These are phyloP conservation scores for Microtus richardsoni DNA, from an alignment of 2,113 vertebrate species.

Conservation along the genomic window DNA sequence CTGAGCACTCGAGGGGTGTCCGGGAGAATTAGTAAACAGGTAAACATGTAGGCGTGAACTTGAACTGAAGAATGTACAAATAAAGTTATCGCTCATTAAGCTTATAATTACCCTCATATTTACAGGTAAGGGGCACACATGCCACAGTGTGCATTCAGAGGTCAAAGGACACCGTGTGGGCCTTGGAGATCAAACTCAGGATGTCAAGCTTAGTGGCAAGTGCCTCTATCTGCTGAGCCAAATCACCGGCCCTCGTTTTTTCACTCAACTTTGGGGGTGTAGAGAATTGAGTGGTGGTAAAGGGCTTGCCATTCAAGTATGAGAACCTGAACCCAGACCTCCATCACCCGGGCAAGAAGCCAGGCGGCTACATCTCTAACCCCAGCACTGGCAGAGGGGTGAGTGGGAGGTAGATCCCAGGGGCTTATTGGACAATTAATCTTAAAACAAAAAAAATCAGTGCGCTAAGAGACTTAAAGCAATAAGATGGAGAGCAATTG, in stretches of 20 bases:
- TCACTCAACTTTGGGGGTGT: background rate
- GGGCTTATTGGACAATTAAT: background rate
- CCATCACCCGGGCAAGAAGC: background rate
- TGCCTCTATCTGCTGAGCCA: background rate
- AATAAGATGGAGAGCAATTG: background rate
- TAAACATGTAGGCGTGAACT: background rate
- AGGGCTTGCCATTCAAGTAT: background rate
- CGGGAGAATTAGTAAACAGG: background rate
- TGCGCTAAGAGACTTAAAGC: background rate
- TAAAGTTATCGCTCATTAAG: background rate
- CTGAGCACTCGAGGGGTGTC: background rate
- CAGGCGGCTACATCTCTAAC: background rate
- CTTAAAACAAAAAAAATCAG: background rate
- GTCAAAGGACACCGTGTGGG: background rate
- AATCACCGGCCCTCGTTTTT: background rate
- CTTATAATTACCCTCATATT: background rate
- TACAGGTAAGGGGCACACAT: background rate
- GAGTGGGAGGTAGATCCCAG: no score
- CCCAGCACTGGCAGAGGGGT: no score
- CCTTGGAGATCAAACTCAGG: background rate
- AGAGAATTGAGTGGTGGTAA: background rate
- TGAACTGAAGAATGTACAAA: background rate
- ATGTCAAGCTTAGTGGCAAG: no score
- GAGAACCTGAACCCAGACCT: no score
- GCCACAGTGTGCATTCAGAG: background rate